Percentiles rank a stretch among this genome's conserved stretches.
Conservation (phyloP, 2,797 vertebrate genomes). For the Anabas testudineus region DNA sequence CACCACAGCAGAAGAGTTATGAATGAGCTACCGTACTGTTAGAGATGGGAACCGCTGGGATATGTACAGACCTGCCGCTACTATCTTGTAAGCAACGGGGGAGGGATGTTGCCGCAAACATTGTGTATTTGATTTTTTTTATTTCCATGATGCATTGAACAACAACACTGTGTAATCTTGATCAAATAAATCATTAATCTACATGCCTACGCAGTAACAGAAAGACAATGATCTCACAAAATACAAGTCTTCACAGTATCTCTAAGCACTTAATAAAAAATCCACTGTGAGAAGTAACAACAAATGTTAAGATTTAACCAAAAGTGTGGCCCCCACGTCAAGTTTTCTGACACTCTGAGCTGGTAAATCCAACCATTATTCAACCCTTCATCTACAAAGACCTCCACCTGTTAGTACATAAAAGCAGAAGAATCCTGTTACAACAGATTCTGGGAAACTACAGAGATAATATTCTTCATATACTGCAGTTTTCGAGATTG, state of each 20-base stretch:
- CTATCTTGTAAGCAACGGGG: constrained; percentile 37
- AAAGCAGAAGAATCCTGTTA: background rate
- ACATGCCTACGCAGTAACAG: constrained; percentile 19
- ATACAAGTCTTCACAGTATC: constrained; percentile 8
- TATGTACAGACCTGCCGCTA: constrained; percentile 44
- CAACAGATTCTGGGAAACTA: background rate
- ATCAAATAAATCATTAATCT: constrained; percentile 42
- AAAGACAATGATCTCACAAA: constrained; percentile 35
- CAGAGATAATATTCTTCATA: background rate
- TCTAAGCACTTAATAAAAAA: constrained; percentile 24
- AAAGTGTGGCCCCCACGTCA: constrained; percentile 12
- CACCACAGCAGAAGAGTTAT: constrained; percentile 58
- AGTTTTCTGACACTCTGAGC: constrained; percentile 18
- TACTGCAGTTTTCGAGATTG: background rate
- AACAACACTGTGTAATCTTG: constrained; percentile 18
- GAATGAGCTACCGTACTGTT: constrained; percentile 53
- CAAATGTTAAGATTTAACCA: constrained; percentile 40
- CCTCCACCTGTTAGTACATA: background rate
- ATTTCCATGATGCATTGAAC: constrained; percentile 10
- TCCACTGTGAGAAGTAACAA: constrained; percentile 23
- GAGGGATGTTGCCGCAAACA: constrained; percentile 27
- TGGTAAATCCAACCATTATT: constrained; percentile 34
- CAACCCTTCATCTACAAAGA: constrained; percentile 27
- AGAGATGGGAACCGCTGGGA: constrained; percentile 51
- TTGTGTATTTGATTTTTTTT: background rate